Conservation (phyloP, 1,140 invertebrate species). For the Cryptotermes secundus region DNA sequence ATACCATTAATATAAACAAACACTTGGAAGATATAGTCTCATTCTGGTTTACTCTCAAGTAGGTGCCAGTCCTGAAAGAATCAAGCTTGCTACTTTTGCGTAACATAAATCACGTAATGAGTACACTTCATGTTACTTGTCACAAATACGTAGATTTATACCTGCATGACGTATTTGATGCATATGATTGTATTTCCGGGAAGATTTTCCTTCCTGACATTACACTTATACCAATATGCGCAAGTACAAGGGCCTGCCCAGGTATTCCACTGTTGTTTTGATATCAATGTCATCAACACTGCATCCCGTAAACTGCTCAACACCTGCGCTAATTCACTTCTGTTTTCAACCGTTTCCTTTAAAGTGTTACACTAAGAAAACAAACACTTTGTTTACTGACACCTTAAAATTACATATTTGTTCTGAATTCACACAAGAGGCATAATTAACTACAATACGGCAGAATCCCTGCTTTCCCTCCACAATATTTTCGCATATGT, state of each 20-base stretch:
- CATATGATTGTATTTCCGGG: slow-evolving; percentile 39
- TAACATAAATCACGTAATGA: background rate
- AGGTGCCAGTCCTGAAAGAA: background rate
- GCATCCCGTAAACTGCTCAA: slow-evolving; percentile 40
- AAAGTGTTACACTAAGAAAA: slow-evolving; percentile 27
- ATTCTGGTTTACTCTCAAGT: background rate
- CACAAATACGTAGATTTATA: slow-evolving; percentile 43
- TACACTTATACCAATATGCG: slow-evolving; percentile 42
- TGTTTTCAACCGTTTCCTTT: slow-evolving; percentile 31
- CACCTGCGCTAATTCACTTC: slow-evolving; percentile 43
- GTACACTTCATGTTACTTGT: slow-evolving; percentile 37
- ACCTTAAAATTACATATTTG: slow-evolving; percentile 21
- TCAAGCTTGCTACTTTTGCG: background rate
- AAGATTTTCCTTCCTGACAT: slow-evolving; percentile 44
- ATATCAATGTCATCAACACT: slow-evolving; percentile 39
- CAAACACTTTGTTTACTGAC: slow-evolving; percentile 30
- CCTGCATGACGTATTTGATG: slow-evolving; percentile 48
- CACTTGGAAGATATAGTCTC: background rate
- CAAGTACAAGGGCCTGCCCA: background rate
- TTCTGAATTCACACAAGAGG: background rate
- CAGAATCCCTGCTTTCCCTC: slow-evolving; percentile 37
- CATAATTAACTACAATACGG: slow-evolving; percentile 27
- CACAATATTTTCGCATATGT: slow-evolving; percentile 37
- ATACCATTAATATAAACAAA: background rate
- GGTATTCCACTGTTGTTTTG: slow-evolving; percentile 38